Conservation (phyloP, 2,888 invertebrate genomes). For the Parnassius smintheus region DNA sequence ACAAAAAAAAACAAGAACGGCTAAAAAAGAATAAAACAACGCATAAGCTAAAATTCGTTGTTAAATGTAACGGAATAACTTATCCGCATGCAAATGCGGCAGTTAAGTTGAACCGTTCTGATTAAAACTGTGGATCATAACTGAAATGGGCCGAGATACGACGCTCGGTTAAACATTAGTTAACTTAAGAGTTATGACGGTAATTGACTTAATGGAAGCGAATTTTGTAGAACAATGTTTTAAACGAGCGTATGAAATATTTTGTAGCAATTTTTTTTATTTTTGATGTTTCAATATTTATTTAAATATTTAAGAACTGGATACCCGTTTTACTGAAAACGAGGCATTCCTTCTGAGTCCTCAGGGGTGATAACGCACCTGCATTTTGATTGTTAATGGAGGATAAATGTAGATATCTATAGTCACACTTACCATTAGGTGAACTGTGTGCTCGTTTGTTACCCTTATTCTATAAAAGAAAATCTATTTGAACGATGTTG, state of each 20-base stretch:
- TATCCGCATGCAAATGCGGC: conserved; percentile 66
- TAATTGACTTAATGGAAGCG: conserved; percentile 22
- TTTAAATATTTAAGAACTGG: too few relatives aligned
- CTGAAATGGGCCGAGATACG: conserved; percentile 53
- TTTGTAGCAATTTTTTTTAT: neutral
- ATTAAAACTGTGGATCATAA: conserved; percentile 62
- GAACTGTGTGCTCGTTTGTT: too few relatives aligned
- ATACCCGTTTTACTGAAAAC: too few relatives aligned
- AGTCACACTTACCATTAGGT: too few relatives aligned
- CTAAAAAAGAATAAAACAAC: neutral
- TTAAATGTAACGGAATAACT: conserved; percentile 66
- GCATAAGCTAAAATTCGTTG: conserved; percentile 36
- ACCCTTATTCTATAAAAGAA: too few relatives aligned
- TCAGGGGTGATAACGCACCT: too few relatives aligned
- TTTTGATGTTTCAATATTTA: too few relatives aligned
- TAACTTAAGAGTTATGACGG: conserved; percentile 27
- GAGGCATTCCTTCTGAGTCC: too few relatives aligned
- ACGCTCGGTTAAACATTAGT: conserved; percentile 48
- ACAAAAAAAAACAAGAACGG: neutral
- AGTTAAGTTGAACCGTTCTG: conserved; percentile 74
- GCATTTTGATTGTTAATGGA: too few relatives aligned
- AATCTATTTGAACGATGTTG: too few relatives aligned
- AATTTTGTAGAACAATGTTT: conserved; percentile 11
- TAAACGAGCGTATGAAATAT: conserved; percentile 1
- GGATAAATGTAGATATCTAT: too few relatives aligned